Conservation (phyloP, 1,140 invertebrate species). For the Anastrepha obliqua region DNA sequence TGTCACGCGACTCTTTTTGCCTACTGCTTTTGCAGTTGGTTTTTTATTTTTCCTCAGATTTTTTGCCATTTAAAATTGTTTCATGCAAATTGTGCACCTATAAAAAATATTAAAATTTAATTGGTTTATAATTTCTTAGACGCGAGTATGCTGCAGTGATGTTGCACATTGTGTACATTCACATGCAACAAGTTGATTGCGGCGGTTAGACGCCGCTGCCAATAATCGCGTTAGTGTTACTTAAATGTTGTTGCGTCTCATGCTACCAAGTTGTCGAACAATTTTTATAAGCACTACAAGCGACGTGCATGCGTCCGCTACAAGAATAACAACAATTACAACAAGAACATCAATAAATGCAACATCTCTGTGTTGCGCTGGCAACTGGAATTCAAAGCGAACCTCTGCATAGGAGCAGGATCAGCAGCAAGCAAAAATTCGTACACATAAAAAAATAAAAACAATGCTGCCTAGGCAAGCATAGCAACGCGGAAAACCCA, state of each 20-base stretch:
- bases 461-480: neutral
- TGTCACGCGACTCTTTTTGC: neutral
- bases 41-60: neutral
- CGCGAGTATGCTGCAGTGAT: neutral
- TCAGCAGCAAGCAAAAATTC: neutral
- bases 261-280: slow-evolving; percentile 46
- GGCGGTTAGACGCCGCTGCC: neutral
- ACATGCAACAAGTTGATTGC: slow-evolving; percentile 30
- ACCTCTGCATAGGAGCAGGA: neutral
- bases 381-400: neutral
- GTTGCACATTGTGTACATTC: neutral
- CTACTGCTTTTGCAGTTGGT: neutral
- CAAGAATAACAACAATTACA: neutral
- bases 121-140: slow-evolving; percentile 52
- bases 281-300: slow-evolving; percentile 50
- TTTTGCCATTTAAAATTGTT: slow-evolving; percentile 1
- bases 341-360: slow-evolving; percentile 36
- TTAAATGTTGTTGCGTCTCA: slow-evolving; percentile 37
- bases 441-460: neutral
- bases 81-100: slow-evolving; percentile 13
- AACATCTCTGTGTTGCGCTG: neutral
- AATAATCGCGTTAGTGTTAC: slow-evolving; percentile 27
- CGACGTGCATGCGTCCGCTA: slow-evolving; percentile 38
- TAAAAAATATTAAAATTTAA: slow-evolving; percentile 53
- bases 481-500: slow-evolving; percentile 36